These are phyloP conservation scores for Neoitamus cyanurus DNA, from an alignment of 2,888 invertebrate species.

Conservation along the genomic window DNA sequence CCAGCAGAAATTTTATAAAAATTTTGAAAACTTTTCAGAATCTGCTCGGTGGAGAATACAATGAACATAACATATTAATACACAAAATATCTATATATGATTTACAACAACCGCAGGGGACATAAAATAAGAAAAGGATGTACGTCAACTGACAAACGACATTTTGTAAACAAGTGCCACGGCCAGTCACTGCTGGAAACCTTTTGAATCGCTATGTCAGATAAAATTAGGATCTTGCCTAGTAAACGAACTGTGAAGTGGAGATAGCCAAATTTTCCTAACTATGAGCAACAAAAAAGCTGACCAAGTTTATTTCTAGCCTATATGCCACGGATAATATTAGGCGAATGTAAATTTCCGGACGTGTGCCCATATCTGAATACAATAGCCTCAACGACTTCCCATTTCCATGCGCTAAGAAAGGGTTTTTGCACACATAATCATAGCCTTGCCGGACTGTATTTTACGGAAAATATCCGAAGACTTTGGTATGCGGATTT, in stretches of 20 bases:
- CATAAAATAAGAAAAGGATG: not conserved
- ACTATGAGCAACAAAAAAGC: not conserved
- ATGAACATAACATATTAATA: not conserved
- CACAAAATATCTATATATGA: not conserved
- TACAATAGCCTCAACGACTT: not conserved
- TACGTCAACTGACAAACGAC: not conserved
- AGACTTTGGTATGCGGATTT: not conserved
- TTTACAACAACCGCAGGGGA: not conserved
- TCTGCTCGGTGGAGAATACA: not conserved
- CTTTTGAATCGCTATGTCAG: not conserved
- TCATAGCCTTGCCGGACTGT: not conserved
- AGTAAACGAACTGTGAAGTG: not conserved
- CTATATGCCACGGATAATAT: not conserved
- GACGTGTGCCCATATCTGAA: not conserved
- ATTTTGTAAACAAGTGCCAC: not conserved
- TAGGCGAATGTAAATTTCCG: not conserved
- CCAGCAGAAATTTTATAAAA: not conserved
- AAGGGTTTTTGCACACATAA: not conserved
- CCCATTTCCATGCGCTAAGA: not conserved
- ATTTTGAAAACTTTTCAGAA: not conserved
- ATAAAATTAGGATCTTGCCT: not conserved
- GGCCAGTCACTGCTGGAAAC: not conserved
- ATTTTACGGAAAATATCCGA: not conserved
- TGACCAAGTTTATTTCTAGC: conserved; percentile 1
- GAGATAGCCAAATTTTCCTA: not conserved